Evolutionary conservation across 2,113 vertebrate species (phyloP), one percentile per base, ranked within the genome.

Genomic region (Tinamus guttatus): DNA sequence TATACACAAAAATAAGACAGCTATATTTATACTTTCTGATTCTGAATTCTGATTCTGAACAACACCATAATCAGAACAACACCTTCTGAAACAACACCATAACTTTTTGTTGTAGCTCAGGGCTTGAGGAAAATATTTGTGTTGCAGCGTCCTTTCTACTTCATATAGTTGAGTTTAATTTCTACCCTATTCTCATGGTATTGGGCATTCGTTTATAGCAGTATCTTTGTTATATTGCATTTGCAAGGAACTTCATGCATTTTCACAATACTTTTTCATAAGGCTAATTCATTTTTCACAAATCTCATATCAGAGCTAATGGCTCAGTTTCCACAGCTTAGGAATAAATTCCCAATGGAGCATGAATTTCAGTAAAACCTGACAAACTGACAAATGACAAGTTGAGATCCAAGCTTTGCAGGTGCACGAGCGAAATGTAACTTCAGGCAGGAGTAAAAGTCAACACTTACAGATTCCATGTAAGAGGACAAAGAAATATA

Each of bases 371-470:
- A 40, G 13, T 22, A 36, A 5, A 30, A 22, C 32, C 9, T 58
- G 7, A 5, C 1, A 1, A 67, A 81, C 11, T 10, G 40, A 63
- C 1, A 20, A 47, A 5, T 30, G 20, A 19, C 59, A 71, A 10
- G 15, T 74, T 80, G 14, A 52, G 5, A 11, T 76, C 13, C 21
- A 24, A 20, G 13, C 34, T 77, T 52, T 62, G 28, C 13, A 76
- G 28, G 28, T 28, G 4, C 3, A n/a, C 20, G 15, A 62, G 11
- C 21, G 40, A 62, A 90, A 69, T 1, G 6, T 54, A 56, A 56
- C 12, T 82, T 73, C 5, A 34, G 32, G 17, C 2, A 80, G 19
- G 4, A 62, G 5, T 22, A 59, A 49, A 13, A 60, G 17, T 41
- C 11, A 67, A 25, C 13, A 49, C 4, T n/a, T 60, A 68, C 0